Evolutionary conservation across 2,797 vertebrate species (phyloP), one percentile per base, ranked within the genome.

Genomic region (Sciaenops ocellatus): DNA sequence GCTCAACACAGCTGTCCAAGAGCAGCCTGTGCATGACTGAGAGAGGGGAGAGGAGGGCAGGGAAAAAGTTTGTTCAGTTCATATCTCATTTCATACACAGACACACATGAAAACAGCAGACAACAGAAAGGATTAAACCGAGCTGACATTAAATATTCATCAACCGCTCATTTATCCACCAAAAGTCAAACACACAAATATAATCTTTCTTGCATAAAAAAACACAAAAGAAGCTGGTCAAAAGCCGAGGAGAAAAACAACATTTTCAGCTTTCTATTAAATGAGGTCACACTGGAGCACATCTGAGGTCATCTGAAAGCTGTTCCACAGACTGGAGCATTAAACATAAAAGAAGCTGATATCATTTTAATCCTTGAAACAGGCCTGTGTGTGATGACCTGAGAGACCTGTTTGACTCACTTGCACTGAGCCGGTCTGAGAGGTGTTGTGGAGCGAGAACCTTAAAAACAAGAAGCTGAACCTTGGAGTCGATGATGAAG

Each of bases 401-500:
- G 46, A 38, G 61, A 75, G 54, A 74, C 62, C 57, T 18, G 72
- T 12, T 42, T 47, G 69, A 24, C 59, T 73, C 79, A 71, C 24
- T 28, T 78, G 26, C 42, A 57, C 66, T 63, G 20, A 73, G 59
- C 59, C 41, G 56, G n/a, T 52, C 69, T 64, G n/a, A 60, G 51
- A 68, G 60, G 52, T 65, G 56, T 20, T 50, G 62, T 34, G 7
- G 26, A 38, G 28, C 3, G 1, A 54, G 56, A 69, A 57, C 44
- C 10, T 51, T 52, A 38, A 34, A 34, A 22, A 16, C 47, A 52
- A 51, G 18, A n/a, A 34, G 26, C 46, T n/a, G 12, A 17, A 48
- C 20, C 20, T 11, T 9, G 13, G 64, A 52, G 64, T 66, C 8
- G 0, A 16, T 11, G 9, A 13, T 66, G 0, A 52, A 18, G 64